Conservation (phyloP, 2,888 invertebrate species). For the Alitta virens region DNA sequence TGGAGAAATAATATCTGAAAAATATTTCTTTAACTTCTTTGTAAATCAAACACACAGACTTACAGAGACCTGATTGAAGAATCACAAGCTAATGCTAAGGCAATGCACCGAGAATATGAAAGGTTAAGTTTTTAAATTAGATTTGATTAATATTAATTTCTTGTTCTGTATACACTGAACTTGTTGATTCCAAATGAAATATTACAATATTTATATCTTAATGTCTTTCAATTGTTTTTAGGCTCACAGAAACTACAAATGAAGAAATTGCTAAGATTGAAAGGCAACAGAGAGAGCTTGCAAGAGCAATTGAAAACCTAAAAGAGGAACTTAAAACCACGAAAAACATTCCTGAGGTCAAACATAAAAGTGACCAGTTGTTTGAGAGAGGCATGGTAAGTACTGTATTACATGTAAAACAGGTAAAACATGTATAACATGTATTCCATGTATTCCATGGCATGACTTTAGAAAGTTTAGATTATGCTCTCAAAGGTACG, state of each 20-base stretch:
- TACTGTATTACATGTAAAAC: too few species aligned
- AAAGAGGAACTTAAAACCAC: slow-evolving; percentile 40
- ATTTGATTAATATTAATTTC: too few species aligned
- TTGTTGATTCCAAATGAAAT: background rate
- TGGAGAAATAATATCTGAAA: too few species aligned
- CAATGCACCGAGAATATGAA: slow-evolving; percentile 17
- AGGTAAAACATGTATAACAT: too few species aligned
- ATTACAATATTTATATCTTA: background rate
- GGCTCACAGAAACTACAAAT: slow-evolving; percentile 46
- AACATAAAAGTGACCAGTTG: slow-evolving; percentile 16
- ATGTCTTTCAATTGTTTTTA: slow-evolving; percentile 21
- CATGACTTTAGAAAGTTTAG: too few species aligned
- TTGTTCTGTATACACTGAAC: background rate
- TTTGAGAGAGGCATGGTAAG: slow-evolving; percentile 6
- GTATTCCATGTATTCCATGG: too few species aligned
- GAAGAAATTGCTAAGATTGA: slow-evolving; percentile 45
- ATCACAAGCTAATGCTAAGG: slow-evolving; percentile 1
- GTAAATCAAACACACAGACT: slow-evolving; percentile 1
- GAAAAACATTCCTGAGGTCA: slow-evolving; percentile 25
- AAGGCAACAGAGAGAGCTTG: slow-evolving; percentile 38
- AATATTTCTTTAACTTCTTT: background rate
- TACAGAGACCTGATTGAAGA: slow-evolving; percentile 17
- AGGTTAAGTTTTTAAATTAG: too few species aligned
- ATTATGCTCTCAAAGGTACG: too few species aligned
- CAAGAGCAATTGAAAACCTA: slow-evolving; percentile 40